phyloP scores from a whole-genome alignment of 2,888 invertebrate genomes.

The Drosophila putrida region DNA sequence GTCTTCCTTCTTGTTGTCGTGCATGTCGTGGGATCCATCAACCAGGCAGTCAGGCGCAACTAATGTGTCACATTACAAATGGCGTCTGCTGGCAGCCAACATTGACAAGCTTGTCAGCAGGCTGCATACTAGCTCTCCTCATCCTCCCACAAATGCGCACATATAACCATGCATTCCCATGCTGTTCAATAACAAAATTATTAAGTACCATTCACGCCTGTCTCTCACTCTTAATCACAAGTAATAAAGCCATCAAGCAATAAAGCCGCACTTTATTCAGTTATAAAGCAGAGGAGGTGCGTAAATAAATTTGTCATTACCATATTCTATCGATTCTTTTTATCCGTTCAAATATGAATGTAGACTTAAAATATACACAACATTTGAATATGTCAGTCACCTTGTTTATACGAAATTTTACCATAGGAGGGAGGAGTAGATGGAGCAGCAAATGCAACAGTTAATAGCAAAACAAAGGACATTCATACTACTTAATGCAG shows the following conservation, averaged over 20 bases:
- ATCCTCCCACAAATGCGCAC: not conserved
- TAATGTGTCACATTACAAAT: constrained; percentile 79
- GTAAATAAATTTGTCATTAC: no score
- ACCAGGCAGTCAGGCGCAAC: constrained; percentile 66
- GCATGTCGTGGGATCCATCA: constrained; percentile 61
- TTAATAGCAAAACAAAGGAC: constrained; percentile 20
- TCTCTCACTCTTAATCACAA: constrained; percentile 28
- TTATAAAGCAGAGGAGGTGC: constrained; percentile 47
- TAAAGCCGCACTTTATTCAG: constrained; percentile 67
- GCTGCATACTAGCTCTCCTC: not conserved
- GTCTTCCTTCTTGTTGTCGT: constrained; percentile 28
- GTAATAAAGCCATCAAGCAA: constrained; percentile 49
- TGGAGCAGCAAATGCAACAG: constrained; percentile 27
- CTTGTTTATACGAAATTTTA: no score
- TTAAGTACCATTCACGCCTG: constrained; percentile 45
- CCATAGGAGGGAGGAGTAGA: not conserved
- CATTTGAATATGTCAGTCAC: no score
- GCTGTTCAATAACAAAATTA: constrained; percentile 72
- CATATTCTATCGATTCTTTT: no score
- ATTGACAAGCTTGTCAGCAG: constrained; percentile 30
- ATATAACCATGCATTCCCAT: constrained; percentile 11
- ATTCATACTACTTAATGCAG: constrained; percentile 58
- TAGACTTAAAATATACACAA: no score
- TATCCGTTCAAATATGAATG: no score
- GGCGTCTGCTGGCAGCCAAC: constrained; percentile 40